Evolutionary conservation across 2,113 vertebrate species (phyloP).

Genomic region (Phoxinus phoxinus): DNA sequence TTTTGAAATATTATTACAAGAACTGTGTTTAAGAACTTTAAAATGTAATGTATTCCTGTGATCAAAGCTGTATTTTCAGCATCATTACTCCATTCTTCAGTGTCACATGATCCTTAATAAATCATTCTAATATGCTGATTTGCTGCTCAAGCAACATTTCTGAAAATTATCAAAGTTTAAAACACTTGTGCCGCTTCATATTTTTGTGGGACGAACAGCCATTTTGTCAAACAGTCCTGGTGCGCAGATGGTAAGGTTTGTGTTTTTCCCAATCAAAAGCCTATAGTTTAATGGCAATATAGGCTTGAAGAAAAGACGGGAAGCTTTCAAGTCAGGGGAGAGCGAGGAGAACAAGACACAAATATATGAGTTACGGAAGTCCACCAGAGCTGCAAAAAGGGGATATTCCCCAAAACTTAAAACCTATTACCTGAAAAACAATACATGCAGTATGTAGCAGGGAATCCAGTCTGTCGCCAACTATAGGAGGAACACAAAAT

Average conservation of each 20-base stretch:
- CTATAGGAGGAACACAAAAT: background rate
- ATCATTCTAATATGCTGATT: background rate
- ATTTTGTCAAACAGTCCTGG: no score
- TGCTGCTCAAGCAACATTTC: background rate
- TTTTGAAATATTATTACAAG: background rate
- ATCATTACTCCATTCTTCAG: background rate
- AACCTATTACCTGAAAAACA: background rate
- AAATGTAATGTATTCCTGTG: background rate
- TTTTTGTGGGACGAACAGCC: background rate
- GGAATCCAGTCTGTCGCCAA: conserved; percentile 27
- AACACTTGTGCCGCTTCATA: background rate
- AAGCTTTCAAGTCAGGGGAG: background rate
- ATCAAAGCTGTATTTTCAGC: background rate
- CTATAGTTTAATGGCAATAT: no score
- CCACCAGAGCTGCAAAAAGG: conserved; percentile 8
- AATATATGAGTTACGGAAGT: background rate
- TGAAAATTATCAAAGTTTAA: background rate
- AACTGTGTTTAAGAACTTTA: no score
- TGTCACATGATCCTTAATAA: background rate
- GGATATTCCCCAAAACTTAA: conserved; percentile 4
- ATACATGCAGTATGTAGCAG: background rate
- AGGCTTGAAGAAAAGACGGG: background rate
- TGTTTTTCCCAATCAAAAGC: no score
- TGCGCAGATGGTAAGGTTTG: no score
- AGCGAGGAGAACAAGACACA: background rate